Conservation (phyloP, 2,113 vertebrate species). For the Cervus canadensis region DNA sequence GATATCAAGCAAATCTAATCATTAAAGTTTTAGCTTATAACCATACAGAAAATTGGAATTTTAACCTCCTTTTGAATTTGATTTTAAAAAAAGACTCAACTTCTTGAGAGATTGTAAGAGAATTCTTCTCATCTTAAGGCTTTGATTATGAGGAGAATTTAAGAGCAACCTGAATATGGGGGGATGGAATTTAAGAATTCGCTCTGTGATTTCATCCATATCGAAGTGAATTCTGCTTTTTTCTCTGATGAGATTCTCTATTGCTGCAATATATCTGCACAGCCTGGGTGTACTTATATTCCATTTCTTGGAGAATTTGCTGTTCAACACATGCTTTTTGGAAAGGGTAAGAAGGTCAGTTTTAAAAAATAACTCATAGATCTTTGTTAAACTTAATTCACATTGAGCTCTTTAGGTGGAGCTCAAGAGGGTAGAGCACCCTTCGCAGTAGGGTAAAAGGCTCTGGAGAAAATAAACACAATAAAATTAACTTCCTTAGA, state of each 20-base stretch:
- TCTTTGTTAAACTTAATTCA: constrained; percentile 20
- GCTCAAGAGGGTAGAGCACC: neutral
- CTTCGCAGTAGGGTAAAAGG: neutral
- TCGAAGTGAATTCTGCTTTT: constrained; percentile 42
- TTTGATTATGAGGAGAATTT: neutral
- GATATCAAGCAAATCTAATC: neutral
- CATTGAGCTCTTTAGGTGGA: neutral
- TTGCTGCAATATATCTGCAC: neutral
- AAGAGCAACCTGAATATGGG: neutral
- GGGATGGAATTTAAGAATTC: constrained; percentile 20
- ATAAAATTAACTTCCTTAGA: neutral
- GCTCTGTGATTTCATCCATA: neutral
- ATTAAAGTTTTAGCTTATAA: neutral
- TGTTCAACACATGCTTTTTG: constrained; percentile 2
- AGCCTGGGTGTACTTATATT: neutral
- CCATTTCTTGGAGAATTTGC: constrained; percentile 44
- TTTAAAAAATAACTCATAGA: neutral
- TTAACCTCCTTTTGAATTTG: neutral
- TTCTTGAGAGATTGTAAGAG: neutral
- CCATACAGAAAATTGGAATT: neutral
- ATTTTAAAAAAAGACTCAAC: neutral
- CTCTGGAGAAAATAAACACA: constrained; percentile 3
- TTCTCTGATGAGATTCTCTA: constrained; percentile 40
- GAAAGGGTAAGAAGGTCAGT: constrained; percentile 26
- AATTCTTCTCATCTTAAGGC: neutral